Evolutionary conservation across 1,140 invertebrate species (phyloP).

Genomic region (Drosophila parvula): DNA sequence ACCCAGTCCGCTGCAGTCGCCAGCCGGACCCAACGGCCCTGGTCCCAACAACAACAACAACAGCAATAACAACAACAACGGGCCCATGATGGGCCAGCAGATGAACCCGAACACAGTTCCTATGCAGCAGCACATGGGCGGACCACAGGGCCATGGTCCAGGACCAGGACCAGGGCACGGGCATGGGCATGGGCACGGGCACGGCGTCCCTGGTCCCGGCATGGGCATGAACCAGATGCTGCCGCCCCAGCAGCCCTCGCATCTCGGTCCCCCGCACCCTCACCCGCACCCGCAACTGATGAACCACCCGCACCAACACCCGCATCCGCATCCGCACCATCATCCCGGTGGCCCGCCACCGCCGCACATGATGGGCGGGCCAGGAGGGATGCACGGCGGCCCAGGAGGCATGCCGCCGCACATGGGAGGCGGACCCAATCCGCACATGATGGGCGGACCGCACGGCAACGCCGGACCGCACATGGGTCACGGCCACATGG

Average conservation of each 20-base stretch:
- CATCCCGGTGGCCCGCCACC: conserved; percentile 71
- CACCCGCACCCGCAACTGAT: conserved; percentile 65
- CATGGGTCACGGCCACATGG: conserved; percentile 79
- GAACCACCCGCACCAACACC: conserved; percentile 66
- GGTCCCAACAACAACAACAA: conserved; percentile 76
- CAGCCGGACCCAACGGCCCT: conserved; percentile 81
- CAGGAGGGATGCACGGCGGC: conserved; percentile 66
- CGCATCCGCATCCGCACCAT: conserved; percentile 55
- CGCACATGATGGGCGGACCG: conserved; percentile 73
- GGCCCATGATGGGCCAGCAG: conserved; percentile 77
- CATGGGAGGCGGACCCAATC: conserved; percentile 69
- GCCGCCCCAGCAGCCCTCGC: conserved; percentile 74
- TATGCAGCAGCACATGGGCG: conserved; percentile 62
- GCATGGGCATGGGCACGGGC: conserved; percentile 43
- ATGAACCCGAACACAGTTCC: conserved; percentile 81
- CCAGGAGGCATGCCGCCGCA: conserved; percentile 71
- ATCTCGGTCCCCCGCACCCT: conserved; percentile 71
- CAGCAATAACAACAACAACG: conserved; percentile 83
- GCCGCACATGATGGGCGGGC: conserved; percentile 69
- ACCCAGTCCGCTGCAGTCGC: conserved; percentile 78
- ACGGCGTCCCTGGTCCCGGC: conserved; percentile 58
- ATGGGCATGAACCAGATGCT: conserved; percentile 83
- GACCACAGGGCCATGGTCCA: too few relatives aligned
- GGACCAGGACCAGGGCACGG: conserved; percentile 59
- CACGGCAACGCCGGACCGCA: conserved; percentile 68